These are phyloP conservation scores for Hippocampus zosterae DNA, from an alignment of 2,113 vertebrate species.

Conservation along the genomic window DNA sequence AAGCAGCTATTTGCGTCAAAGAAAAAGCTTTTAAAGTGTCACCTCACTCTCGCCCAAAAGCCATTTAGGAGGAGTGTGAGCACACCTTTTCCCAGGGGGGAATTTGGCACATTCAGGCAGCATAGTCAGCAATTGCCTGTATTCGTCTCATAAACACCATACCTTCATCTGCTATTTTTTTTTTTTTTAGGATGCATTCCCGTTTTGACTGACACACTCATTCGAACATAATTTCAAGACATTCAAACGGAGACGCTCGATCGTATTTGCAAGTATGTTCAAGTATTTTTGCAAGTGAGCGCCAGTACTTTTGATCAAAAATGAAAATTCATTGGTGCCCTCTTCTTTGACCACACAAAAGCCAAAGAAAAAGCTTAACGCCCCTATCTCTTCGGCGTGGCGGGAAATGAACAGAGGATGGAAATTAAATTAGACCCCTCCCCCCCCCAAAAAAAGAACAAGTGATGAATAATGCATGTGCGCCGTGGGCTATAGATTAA, in stretches of 20 bases:
- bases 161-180: not conserved
- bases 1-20: slow-evolving; percentile 62
- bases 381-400: not conserved
- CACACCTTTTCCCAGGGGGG: slow-evolving; percentile 24
- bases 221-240: too few relatives aligned
- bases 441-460: slow-evolving; percentile 56
- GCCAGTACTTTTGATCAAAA: too few relatives aligned
- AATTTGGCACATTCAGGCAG: not conserved
- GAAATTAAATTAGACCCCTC: slow-evolving; percentile 55
- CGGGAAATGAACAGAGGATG: slow-evolving; percentile 46
- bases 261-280: too few relatives aligned
- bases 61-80: slow-evolving; percentile 64
- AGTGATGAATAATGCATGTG: slow-evolving; percentile 72
- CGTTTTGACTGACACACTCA: not conserved
- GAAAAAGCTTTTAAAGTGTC: slow-evolving; percentile 77
- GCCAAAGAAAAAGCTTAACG: not conserved
- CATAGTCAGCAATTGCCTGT: not conserved
- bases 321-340: too few relatives aligned
- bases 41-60: slow-evolving; percentile 63
- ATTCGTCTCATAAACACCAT: not conserved
- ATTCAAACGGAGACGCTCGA: too few relatives aligned
- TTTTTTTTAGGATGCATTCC: not conserved
- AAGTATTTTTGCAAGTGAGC: too few relatives aligned
- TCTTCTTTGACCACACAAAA: not conserved
- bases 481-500: slow-evolving; percentile 75